A percentile compares a stretch with the other conserved stretches of the same genome.
These are phyloP conservation scores for Heliconius hewitsoni DNA, from an alignment of 1,140 invertebrate genomes.

Conservation along the genomic window DNA sequence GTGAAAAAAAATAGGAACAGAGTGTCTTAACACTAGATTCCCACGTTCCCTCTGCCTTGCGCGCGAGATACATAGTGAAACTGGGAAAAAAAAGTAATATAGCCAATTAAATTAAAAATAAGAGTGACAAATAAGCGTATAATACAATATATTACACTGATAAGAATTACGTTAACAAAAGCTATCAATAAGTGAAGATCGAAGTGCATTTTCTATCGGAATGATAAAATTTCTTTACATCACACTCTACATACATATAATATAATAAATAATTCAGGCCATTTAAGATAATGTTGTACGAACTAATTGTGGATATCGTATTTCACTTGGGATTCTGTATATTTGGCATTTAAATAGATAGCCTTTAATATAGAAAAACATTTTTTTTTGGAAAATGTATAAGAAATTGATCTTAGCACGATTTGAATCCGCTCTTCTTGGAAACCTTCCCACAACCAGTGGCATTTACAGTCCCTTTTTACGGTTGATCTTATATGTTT, in stretches of 20 bases:
- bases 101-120: too few relatives aligned
- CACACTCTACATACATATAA: background rate
- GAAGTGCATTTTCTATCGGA: conserved; percentile 26
- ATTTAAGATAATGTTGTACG: conserved; percentile 13
- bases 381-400: too few relatives aligned
- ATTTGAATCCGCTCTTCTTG: too few relatives aligned
- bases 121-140: background rate
- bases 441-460: too few relatives aligned
- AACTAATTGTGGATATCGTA: background rate
- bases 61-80: too few relatives aligned
- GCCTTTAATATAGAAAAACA: too few relatives aligned
- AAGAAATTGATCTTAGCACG: background rate
- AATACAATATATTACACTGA: background rate
- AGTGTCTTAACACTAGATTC: too few relatives aligned
- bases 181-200: conserved; percentile 2
- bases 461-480: too few relatives aligned
- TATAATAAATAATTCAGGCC: conserved; percentile 12
- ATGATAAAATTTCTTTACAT: conserved; percentile 16
- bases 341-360: background rate
- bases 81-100: too few relatives aligned
- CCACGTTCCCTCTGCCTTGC: too few relatives aligned
- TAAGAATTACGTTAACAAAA: background rate
- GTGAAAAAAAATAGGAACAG: too few relatives aligned
- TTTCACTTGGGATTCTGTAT: background rate
- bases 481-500: too few relatives aligned